A percentile compares a stretch with the other conserved stretches of the same genome.
phyloP scores from a whole-genome alignment of 2,797 vertebrate genomes.

The Streptopelia turtur region DNA sequence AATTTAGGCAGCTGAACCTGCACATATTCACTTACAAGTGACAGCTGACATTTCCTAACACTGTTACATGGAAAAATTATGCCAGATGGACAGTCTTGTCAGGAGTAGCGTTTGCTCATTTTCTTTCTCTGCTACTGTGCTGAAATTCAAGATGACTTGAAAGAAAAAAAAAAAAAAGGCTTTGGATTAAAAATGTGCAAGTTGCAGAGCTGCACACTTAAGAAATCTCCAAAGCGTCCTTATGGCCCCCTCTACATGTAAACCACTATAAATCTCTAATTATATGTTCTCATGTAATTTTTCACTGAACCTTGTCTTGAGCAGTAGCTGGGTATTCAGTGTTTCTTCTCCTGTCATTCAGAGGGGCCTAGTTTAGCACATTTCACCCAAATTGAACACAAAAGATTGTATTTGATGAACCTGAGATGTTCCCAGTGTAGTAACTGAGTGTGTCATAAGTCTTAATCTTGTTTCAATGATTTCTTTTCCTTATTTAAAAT shows the following conservation, averaged over 20 bases:
- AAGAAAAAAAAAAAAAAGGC: not conserved
- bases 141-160: constrained; percentile 21
- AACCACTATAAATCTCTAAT: constrained; percentile 8
- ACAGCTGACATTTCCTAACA: constrained; percentile 54
- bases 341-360: constrained; percentile 11
- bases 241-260: not conserved
- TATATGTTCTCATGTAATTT: not conserved
- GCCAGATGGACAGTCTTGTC: constrained; percentile 50
- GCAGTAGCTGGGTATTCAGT: constrained; percentile 2
- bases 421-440: not conserved
- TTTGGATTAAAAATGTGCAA: constrained; percentile 12
- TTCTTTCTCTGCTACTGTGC: constrained; percentile 14
- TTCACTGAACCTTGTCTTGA: not conserved
- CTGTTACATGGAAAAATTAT: not conserved
- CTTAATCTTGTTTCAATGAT: not conserved
- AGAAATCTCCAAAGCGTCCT: constrained; percentile 1
- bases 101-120: constrained; percentile 64
- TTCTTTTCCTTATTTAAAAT: not conserved
- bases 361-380: not conserved
- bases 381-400: not conserved
- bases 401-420: not conserved
- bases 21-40: constrained; percentile 18
- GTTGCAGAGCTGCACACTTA: not conserved
- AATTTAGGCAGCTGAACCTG: constrained; percentile 41
- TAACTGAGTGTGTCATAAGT: not conserved